phyloP scores from a whole-genome alignment of 1,140 invertebrate species.

The Belonocnema kinseyi region DNA sequence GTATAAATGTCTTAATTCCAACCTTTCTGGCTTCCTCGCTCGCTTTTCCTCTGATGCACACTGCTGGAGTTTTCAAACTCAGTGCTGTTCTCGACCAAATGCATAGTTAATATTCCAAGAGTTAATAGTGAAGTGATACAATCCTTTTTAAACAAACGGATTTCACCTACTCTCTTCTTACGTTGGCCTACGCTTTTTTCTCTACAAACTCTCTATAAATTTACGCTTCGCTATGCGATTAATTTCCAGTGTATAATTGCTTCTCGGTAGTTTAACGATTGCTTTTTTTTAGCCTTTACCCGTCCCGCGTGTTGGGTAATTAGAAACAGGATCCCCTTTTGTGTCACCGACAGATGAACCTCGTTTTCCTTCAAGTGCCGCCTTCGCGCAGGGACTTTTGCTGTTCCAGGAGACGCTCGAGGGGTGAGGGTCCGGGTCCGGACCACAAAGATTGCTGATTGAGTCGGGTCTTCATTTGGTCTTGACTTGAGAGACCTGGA shows the following conservation, averaged over 20 bases:
- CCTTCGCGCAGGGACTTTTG: conserved; percentile 81
- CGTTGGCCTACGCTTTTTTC: conserved; percentile 5
- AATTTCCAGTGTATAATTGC: conserved; percentile 41
- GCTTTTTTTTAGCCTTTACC: background rate
- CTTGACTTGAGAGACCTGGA: conserved; percentile 50
- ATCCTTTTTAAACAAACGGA: background rate
- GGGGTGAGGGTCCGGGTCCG: conserved; percentile 84
- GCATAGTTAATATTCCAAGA: conserved; percentile 26
- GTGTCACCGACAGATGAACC: conserved; percentile 43
- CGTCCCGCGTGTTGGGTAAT: conserved; percentile 27
- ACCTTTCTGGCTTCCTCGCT: background rate
- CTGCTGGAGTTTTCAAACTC: background rate
- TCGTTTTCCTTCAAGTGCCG: conserved; percentile 65
- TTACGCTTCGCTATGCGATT: conserved; percentile 32
- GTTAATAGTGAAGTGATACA: background rate
- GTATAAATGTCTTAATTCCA: conserved; percentile 8
- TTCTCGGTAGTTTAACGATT: conserved; percentile 36
- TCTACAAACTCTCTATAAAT: conserved; percentile 19
- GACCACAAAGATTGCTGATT: conserved; percentile 85
- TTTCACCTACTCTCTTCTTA: conserved; percentile 1
- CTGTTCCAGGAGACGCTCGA: conserved; percentile 87
- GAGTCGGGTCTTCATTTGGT: conserved; percentile 59
- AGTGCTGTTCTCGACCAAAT: background rate
- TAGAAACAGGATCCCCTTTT: conserved; percentile 40
- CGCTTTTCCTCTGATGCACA: background rate